Conservation (phyloP, 2,797 vertebrate species). For the Darevskia nairensis region DNA sequence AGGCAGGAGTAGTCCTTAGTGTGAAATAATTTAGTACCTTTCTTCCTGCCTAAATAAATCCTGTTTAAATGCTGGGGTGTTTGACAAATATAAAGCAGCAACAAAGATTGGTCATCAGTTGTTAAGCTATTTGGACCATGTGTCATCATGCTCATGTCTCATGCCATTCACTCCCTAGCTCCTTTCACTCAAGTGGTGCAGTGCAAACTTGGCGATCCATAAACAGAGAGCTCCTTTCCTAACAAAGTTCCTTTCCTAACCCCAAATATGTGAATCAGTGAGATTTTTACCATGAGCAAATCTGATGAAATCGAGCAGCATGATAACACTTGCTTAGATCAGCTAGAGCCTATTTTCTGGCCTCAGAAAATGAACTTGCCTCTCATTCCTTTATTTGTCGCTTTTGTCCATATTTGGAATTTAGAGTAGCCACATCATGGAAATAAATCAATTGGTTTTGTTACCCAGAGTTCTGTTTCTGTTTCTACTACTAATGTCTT, state of each 20-base stretch:
- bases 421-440: not conserved
- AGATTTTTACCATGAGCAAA: not conserved
- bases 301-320: not conserved
- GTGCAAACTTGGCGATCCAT: not conserved
- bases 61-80: not conserved
- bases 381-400: not conserved
- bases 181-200: not conserved
- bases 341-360: not conserved
- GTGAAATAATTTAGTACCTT: conserved; percentile 6
- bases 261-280: not conserved
- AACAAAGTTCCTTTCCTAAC: not conserved
- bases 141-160: not conserved
- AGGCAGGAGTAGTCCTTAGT: not conserved
- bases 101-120: not conserved
- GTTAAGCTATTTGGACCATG: not conserved
- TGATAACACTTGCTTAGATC: not conserved
- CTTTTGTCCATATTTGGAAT: not conserved
- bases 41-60: not conserved
- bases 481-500: not conserved
- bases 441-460: not conserved
- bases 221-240: not conserved
- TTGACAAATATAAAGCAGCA: not conserved
- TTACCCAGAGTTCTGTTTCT: not conserved
- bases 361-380: not conserved
- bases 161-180: not conserved